phyloP scores from a whole-genome alignment of 1,140 invertebrate species.

The Heliconius nattereri region DNA sequence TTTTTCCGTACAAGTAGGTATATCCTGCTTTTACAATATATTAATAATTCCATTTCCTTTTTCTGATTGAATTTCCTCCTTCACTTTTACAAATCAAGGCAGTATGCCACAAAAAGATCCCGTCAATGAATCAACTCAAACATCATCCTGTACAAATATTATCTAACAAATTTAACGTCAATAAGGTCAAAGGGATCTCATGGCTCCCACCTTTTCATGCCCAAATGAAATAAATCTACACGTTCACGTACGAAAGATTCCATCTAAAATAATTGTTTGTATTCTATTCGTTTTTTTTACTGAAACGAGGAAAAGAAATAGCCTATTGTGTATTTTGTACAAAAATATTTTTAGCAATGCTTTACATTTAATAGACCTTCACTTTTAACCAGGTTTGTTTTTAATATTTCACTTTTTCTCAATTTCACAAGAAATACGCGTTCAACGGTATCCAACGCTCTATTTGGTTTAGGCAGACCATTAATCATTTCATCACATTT shows the following conservation, averaged over 20 bases:
- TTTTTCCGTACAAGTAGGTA: background rate
- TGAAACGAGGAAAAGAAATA: too few relatives aligned
- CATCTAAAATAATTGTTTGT: background rate
- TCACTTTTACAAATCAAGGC: constrained; percentile 18
- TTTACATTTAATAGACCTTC: too few relatives aligned
- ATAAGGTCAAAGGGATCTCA: constrained; percentile 11
- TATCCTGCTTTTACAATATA: background rate
- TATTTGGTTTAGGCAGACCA: too few relatives aligned
- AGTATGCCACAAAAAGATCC: constrained; percentile 26
- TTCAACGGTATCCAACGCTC: too few relatives aligned
- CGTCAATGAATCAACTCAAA: constrained; percentile 31
- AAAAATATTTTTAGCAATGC: too few relatives aligned
- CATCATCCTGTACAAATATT: constrained; percentile 26
- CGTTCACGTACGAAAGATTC: background rate
- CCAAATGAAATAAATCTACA: background rate
- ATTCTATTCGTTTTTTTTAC: background rate
- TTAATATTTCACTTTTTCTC: too few relatives aligned
- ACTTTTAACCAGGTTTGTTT: too few relatives aligned
- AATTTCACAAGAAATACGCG: too few relatives aligned
- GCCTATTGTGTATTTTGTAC: too few relatives aligned
- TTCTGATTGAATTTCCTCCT: constrained; percentile 28
- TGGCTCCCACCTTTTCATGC: background rate
- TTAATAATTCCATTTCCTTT: constrained; percentile 27
- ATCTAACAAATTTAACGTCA: constrained; percentile 20
- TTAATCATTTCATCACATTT: too few relatives aligned